A percentile compares a stretch with the other conserved stretches of the same genome.
Evolutionary conservation across 2,113 vertebrate genomes (phyloP).

Genomic region (Zeus faber): DNA sequence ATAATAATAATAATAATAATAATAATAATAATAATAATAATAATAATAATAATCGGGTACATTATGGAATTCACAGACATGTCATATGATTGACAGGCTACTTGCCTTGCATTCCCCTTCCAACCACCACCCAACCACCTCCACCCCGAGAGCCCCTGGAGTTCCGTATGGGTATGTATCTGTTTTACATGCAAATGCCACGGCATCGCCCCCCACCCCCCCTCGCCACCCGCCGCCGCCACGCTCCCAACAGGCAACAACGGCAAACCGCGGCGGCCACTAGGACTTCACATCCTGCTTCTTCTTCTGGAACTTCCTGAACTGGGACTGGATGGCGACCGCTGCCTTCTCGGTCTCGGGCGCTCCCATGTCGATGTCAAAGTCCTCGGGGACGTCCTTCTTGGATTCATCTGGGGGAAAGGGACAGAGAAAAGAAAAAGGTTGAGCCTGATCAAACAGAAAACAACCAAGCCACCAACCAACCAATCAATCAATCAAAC

Average conservation of each 20-base stretch:
- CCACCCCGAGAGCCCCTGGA: conserved; percentile 42
- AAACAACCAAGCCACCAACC: no score
- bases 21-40: conserved; percentile 32
- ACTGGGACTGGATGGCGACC: conserved; percentile 96
- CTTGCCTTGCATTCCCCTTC: conserved; percentile 50
- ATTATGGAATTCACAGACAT: conserved; percentile 64
- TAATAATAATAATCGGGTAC: conserved; percentile 50
- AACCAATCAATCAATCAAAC: no score
- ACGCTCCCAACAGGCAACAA: conserved; percentile 66
- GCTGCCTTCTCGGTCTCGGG: conserved; percentile 94
- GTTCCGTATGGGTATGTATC: conserved; percentile 67
- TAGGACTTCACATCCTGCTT: conserved; percentile 88
- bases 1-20: conserved; percentile 43
- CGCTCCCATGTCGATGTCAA: conserved; percentile 94
- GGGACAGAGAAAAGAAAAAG: conserved; percentile 28
- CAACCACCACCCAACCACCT: conserved; percentile 20
- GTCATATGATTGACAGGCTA: conserved; percentile 65
- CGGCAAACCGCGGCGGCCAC: conserved; percentile 81
- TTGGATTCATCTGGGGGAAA: conserved; percentile 83
- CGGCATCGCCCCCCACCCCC: conserved; percentile 43
- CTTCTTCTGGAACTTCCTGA: conserved; percentile 99
- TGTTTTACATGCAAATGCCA: conserved; percentile 76
- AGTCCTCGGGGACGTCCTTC: conserved; percentile 85
- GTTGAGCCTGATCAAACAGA: no score
- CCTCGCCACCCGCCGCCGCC: conserved; percentile 71